Conservation (phyloP, 2,888 invertebrate genomes). For the Aphodius sticticus region DNA sequence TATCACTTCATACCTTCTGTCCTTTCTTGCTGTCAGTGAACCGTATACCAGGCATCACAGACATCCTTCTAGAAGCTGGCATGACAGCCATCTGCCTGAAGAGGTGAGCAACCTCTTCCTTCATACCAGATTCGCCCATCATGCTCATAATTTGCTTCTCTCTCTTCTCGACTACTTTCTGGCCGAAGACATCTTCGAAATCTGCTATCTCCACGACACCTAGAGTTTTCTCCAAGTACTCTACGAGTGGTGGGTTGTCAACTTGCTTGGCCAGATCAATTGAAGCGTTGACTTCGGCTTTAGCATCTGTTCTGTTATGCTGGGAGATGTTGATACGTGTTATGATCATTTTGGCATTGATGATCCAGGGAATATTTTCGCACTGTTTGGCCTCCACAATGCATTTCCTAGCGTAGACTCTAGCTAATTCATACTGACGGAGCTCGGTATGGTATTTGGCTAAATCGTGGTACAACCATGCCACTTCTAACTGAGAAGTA, state of each 20-base stretch:
- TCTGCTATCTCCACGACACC: constrained; percentile 56
- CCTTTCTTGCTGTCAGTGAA: constrained; percentile 38
- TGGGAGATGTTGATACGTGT: constrained; percentile 59
- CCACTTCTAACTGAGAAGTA: constrained; percentile 56
- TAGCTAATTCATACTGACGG: constrained; percentile 58
- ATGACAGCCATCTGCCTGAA: constrained; percentile 61
- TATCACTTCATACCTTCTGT: constrained; percentile 10
- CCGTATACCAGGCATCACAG: constrained; percentile 61
- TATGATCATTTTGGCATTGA: constrained; percentile 60
- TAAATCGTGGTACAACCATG: constrained; percentile 63
- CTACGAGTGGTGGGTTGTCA: constrained; percentile 52
- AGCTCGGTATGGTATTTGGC: constrained; percentile 57
- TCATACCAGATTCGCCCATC: constrained; percentile 58
- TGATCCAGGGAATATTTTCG: constrained; percentile 56
- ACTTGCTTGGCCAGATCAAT: constrained; percentile 53
- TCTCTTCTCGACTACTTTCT: constrained; percentile 57
- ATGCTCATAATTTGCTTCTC: constrained; percentile 59
- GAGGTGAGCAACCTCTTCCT: constrained; percentile 58
- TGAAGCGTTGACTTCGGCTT: constrained; percentile 52
- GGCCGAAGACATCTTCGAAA: constrained; percentile 54
- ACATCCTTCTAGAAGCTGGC: constrained; percentile 59
- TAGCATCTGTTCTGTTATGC: constrained; percentile 62
- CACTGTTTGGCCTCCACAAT: constrained; percentile 53
- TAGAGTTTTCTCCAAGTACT: constrained; percentile 53
- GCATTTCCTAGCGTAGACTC: constrained; percentile 57